These are phyloP conservation scores for Poecilobothrus nobilitatus DNA, from an alignment of 2,888 invertebrate species.

Conservation along the genomic window DNA sequence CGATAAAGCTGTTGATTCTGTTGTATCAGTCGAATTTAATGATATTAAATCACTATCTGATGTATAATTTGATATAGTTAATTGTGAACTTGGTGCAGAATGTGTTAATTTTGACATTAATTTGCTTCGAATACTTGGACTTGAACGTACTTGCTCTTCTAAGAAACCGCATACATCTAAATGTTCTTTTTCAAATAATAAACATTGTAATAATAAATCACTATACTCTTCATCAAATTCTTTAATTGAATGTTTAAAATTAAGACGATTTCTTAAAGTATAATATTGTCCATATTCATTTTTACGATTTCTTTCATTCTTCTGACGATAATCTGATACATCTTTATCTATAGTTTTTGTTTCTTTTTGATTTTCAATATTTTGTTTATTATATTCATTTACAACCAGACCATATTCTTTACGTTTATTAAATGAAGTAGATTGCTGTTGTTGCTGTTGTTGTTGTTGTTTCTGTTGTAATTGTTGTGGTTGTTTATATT, in stretches of 20 bases:
- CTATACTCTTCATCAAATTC: conserved; percentile 15
- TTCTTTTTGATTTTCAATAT: background rate
- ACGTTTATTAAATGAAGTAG: background rate
- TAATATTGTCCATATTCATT: conserved; percentile 14
- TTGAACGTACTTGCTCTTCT: conserved; percentile 11
- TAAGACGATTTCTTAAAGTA: conserved; percentile 13
- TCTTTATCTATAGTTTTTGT: background rate
- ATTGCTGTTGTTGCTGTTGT: too few relatives aligned
- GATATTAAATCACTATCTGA: too few relatives aligned
- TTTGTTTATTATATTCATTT: background rate
- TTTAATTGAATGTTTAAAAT: background rate
- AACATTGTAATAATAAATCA: conserved; percentile 12
- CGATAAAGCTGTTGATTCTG: too few relatives aligned
- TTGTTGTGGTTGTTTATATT: too few relatives aligned
- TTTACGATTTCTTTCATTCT: background rate
- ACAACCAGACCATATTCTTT: background rate
- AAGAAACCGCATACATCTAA: conserved; percentile 13
- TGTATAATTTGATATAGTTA: too few relatives aligned
- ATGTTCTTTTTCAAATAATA: conserved; percentile 16
- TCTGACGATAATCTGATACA: background rate
- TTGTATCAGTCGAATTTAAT: too few relatives aligned
- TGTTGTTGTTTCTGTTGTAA: too few relatives aligned
- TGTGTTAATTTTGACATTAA: background rate
- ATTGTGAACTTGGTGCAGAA: too few relatives aligned
- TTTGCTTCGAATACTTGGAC: background rate